Percentiles rank a stretch among this genome's conserved stretches.
phyloP scores from a whole-genome alignment of 2,888 invertebrate genomes.

The Xestia c-nigrum region DNA sequence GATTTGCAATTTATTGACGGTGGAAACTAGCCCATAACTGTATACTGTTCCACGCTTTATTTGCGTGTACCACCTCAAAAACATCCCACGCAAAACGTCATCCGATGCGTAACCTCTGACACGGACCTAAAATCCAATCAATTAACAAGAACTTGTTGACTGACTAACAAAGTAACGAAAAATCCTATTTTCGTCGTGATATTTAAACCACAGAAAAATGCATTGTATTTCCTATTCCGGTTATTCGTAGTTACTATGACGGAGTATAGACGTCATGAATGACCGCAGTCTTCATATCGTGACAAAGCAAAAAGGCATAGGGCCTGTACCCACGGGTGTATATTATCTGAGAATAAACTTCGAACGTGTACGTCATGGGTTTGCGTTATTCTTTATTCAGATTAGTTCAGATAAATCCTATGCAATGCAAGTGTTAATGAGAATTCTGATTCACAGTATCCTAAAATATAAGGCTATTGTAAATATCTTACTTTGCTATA shows the following conservation, averaged over 20 bases:
- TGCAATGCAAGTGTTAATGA: conserved; percentile 18
- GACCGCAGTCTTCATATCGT: conserved; percentile 27
- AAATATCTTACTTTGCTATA: background rate
- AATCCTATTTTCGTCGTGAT: conserved; percentile 46
- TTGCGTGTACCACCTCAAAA: background rate
- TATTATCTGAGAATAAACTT: conserved; percentile 25
- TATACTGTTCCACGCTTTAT: background rate
- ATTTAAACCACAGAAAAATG: conserved; percentile 47
- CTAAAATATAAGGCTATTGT: conserved; percentile 9
- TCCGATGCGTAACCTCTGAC: background rate
- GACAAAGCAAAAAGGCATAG: conserved; percentile 29
- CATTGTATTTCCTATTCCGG: conserved; percentile 41
- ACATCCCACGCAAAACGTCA: background rate
- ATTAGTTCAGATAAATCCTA: conserved; percentile 20
- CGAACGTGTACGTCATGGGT: conserved; percentile 60
- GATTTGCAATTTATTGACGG: no score
- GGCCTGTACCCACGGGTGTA: conserved; percentile 35
- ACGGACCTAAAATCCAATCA: background rate
- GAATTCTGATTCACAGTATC: conserved; percentile 49
- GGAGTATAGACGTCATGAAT: conserved; percentile 43
- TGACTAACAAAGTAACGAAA: conserved; percentile 19
- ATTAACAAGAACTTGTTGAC: conserved; percentile 53
- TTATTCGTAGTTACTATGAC: conserved; percentile 40
- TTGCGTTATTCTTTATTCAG: conserved; percentile 47
- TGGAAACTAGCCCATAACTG: background rate